Evolutionary conservation across 2,888 invertebrate genomes (phyloP).

Genomic region (Heliothis peltigera): DNA sequence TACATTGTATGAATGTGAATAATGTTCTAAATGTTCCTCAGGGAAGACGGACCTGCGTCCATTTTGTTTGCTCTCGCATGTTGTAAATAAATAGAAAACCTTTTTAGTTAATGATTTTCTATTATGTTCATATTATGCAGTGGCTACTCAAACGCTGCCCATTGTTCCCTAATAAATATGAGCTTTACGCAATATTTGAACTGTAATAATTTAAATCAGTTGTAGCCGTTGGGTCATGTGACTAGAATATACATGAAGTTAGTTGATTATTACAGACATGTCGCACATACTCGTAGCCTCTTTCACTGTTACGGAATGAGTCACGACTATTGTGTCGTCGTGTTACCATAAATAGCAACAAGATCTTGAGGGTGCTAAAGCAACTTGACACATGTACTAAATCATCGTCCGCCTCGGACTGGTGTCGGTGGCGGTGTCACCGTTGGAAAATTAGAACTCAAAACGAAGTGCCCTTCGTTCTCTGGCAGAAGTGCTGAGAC

Average conservation of each 20-base stretch:
- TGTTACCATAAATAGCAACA: constrained; percentile 80
- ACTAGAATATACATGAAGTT: constrained; percentile 71
- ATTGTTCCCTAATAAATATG: constrained; percentile 26
- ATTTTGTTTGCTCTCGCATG: constrained; percentile 22
- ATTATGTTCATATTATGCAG: constrained; percentile 1
- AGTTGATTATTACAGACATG: constrained; percentile 74
- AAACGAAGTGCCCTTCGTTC: constrained; percentile 77
- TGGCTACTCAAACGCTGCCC: constrained; percentile 3
- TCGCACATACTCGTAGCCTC: constrained; percentile 62
- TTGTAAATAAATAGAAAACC: constrained; percentile 7
- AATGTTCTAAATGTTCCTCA: constrained; percentile 55
- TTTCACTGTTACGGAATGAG: constrained; percentile 71
- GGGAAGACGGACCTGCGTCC: constrained; percentile 18
- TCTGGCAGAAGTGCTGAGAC: constrained; percentile 66
- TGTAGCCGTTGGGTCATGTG: constrained; percentile 64
- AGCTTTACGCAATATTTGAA: constrained; percentile 16
- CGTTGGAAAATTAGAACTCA: constrained; percentile 79
- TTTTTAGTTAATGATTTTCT: background rate
- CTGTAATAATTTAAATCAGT: constrained; percentile 60
- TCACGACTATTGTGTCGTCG: constrained; percentile 79
- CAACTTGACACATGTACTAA: constrained; percentile 70
- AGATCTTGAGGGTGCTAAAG: constrained; percentile 74
- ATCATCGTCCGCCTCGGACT: constrained; percentile 64
- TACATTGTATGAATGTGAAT: too few relatives aligned
- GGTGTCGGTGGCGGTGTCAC: constrained; percentile 62